Base-by-base conservation (phyloP, 2,797 vertebrate genomes). In the Labroides dimidiatus region DNA sequence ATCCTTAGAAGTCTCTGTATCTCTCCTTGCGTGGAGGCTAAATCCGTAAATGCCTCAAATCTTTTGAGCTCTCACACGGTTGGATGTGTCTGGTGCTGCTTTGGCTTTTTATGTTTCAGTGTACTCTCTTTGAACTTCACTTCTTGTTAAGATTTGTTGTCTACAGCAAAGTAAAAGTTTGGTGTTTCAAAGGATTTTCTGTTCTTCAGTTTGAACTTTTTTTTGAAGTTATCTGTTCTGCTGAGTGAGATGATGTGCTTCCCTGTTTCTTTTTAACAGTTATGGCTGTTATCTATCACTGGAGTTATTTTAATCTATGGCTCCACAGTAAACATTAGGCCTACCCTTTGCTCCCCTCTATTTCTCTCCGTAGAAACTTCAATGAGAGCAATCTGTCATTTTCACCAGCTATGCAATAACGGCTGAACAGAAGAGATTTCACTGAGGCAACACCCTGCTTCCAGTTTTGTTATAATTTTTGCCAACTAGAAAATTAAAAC, bases 131-230 rank as follows among this genome's bases (percentile, higher is more conserved):
- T 75, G 30, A 84, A 79, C 43, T 72, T 52, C 13, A 14, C 1
- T 41, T 24, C 48, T 68, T 57, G 33, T 51, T 60, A 1, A 33
- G 50, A 72, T 70, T 71, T 84, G 51, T 71, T 72, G 59, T 72
- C 23, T 24, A 36, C 54, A 47, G 72, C 61, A 27, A 71, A 78
- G 60, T 67, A 16, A 71, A 67, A 52, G 59, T 72, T 37, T 43
- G 15, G 65, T 8, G 48, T 68, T 50, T 70, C 53, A 66, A 50
- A 72, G 8, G 10, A 47, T 1, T 27, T 53, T 6, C 52, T 54
- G 30, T 33, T 33, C 10, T 20, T 69, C 21, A 2, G 3, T 50
- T 72, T 74, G 23, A 55, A 36, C 10, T 21, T 52, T 55, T 52
- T 55, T 47, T 61, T 63, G 64, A 69, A 39, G 23, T 61, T 42